These are phyloP conservation scores for Mellivora capensis DNA, from an alignment of 2,113 vertebrate species.

Conservation along the genomic window DNA sequence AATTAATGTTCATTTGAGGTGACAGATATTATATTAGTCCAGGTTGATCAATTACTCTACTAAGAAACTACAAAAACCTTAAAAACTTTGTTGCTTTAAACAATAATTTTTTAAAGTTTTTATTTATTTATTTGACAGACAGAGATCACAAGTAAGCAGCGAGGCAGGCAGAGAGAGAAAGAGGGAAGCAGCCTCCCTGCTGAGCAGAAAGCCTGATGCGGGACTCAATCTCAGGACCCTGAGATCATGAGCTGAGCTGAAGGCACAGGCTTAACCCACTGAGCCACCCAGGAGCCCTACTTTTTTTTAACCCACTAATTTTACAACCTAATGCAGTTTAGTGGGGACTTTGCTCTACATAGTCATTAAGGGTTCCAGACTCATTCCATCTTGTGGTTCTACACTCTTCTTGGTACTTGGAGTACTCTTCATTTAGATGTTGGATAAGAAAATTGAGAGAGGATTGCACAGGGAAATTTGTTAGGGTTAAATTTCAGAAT, in stretches of 20 bases:
- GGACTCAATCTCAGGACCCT: too few relatives aligned
- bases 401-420: background rate
- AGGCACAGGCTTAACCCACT: too few relatives aligned
- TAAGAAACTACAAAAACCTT: background rate
- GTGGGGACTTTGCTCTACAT: background rate
- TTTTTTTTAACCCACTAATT: background rate
- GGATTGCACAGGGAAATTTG: background rate
- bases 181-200: too few relatives aligned
- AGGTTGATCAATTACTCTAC: background rate
- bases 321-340: background rate
- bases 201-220: too few relatives aligned
- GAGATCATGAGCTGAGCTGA: too few relatives aligned
- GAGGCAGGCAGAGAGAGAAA: too few relatives aligned
- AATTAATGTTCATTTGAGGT: background rate
- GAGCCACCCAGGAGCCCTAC: too few relatives aligned
- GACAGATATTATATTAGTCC: background rate
- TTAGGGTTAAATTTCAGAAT: background rate
- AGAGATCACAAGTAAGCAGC: too few relatives aligned
- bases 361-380: background rate
- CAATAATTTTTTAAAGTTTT: background rate
- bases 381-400: background rate
- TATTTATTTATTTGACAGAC: too few relatives aligned
- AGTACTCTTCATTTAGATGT: background rate
- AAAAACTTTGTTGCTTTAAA: background rate
- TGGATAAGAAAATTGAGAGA: background rate